Base-by-base conservation (phyloP, 2,113 vertebrate genomes). In the cat (Felis catus) region DNA sequence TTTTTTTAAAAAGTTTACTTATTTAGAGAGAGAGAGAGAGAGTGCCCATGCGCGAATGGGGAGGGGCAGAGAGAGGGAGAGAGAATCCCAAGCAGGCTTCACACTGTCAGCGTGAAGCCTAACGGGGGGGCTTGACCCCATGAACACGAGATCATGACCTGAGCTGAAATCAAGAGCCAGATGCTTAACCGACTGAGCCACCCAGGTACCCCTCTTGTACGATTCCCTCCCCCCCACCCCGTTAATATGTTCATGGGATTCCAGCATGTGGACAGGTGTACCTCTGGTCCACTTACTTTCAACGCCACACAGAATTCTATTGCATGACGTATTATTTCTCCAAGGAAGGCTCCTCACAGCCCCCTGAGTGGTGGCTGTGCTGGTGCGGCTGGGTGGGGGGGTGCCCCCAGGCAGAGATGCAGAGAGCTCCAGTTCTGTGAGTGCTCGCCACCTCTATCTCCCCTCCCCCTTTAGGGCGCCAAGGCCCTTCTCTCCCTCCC, bases 201-300 rank as follows among this genome's bases (percentile, higher is more conserved):
- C 55, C 55, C 55, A 58, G 55, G 55, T 1, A 21, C 19, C 18
- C 55, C 19, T 89, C 41, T 88, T 81, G 58, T 48, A 63, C 48
- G 55, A 45, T 91, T 73, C 33, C 15, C 45, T 45, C 45, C 45
- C 45, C 1, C 45, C 45, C 7, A 9, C 36, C n/a, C 80, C 78
- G 7, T 76, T n/a, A 39, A 1, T n/a, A 36, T 29, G 61, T 33
- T 73, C 53, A 45, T 39, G 80, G 70, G 55, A 87, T 53, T 41
- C 79, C 4, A 29, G 95, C 39, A 25, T 63, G 33, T 7, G 66
- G 89, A 90, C 45, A 9, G 4, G 23, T 80, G 39, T 79, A 5
- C 97, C 55, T 85, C 48, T 66, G 95, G 71, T 89, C 95, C 82
- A 14, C 58, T 93, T 86, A 29, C 76, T 74, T 79, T 78, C 45